phyloP scores from a whole-genome alignment of 2,888 invertebrate species.

The Hypselothyrea guttata region DNA sequence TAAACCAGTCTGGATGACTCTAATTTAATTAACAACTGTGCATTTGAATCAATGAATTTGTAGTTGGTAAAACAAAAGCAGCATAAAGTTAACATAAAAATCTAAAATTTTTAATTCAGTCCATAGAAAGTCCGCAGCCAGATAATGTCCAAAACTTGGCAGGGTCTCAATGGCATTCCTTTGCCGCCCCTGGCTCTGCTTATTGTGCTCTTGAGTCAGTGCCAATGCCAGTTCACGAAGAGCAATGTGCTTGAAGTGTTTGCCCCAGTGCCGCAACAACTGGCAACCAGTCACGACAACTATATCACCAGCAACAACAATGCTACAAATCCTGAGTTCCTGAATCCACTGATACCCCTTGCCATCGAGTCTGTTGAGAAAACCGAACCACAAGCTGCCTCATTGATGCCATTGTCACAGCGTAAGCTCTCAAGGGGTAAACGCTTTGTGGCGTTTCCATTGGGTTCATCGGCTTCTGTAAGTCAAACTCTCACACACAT shows the following conservation, averaged over 20 bases:
- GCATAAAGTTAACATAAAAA: conserved; percentile 12
- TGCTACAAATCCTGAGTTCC: conserved; percentile 40
- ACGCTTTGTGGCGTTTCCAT: conserved; percentile 84
- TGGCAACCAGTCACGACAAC: conserved; percentile 34
- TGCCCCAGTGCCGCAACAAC: conserved; percentile 17
- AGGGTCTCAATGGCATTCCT: neutral
- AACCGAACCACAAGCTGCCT: conserved; percentile 13
- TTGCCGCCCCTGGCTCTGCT: conserved; percentile 1
- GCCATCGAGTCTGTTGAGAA: conserved; percentile 13
- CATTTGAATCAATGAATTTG: conserved; percentile 15
- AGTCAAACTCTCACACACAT: conserved; percentile 58
- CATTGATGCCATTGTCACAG: conserved; percentile 49
- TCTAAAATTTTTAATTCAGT: conserved; percentile 50
- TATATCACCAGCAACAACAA: conserved; percentile 51
- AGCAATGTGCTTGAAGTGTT: conserved; percentile 45
- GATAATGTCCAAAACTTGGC: conserved; percentile 55
- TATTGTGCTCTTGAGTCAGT: conserved; percentile 27
- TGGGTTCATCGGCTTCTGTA: conserved; percentile 84
- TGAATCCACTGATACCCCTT: conserved; percentile 47
- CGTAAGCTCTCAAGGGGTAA: conserved; percentile 77
- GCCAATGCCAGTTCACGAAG: conserved; percentile 27
- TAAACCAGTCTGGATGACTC: conserved; percentile 14
- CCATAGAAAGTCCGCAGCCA: conserved; percentile 30
- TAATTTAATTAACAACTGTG: conserved; percentile 69
- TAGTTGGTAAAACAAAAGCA: conserved; percentile 19